Evolutionary conservation across 2,888 invertebrate species (phyloP).

Genomic region (Ichneumon xanthorius): DNA sequence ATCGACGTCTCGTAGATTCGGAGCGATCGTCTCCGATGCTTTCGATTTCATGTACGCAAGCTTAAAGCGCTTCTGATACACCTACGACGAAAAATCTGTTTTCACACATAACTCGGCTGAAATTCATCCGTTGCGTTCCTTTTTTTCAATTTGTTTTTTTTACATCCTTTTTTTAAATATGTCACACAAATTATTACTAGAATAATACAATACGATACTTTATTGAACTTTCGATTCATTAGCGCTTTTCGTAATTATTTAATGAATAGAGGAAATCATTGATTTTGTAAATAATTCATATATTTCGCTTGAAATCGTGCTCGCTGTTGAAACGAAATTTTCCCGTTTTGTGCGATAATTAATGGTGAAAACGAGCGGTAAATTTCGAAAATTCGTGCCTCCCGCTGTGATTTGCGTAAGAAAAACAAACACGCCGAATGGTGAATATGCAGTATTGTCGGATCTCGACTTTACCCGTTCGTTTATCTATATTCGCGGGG

Average conservation of each 20-base stretch:
- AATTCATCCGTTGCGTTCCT: slow-evolving; percentile 67
- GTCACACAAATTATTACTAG: slow-evolving; percentile 68
- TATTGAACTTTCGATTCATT: slow-evolving; percentile 22
- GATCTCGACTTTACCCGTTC: slow-evolving; percentile 5
- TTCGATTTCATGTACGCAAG: slow-evolving; percentile 79
- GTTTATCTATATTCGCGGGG: slow-evolving; percentile 2
- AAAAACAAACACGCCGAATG: slow-evolving; percentile 32
- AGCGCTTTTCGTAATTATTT: slow-evolving; percentile 6
- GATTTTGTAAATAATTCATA: slow-evolving; percentile 28
- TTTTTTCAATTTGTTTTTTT: slow-evolving; percentile 71
- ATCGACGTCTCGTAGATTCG: slow-evolving; percentile 74
- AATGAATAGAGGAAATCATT: not conserved
- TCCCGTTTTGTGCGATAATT: not conserved
- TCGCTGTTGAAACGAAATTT: not conserved
- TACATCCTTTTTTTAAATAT: not conserved
- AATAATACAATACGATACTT: slow-evolving; percentile 10
- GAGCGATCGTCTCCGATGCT: slow-evolving; percentile 78
- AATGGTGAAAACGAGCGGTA: slow-evolving; percentile 2
- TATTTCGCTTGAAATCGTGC: not conserved
- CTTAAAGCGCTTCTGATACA: slow-evolving; percentile 80
- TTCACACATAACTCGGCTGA: slow-evolving; percentile 77
- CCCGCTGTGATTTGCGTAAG: not conserved
- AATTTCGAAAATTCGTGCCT: not conserved
- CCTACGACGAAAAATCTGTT: slow-evolving; percentile 73
- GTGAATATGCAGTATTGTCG: slow-evolving; percentile 31